These are phyloP conservation scores for Orientallactaga bullata DNA, from an alignment of 2,113 vertebrate genomes.

Conservation along the genomic window DNA sequence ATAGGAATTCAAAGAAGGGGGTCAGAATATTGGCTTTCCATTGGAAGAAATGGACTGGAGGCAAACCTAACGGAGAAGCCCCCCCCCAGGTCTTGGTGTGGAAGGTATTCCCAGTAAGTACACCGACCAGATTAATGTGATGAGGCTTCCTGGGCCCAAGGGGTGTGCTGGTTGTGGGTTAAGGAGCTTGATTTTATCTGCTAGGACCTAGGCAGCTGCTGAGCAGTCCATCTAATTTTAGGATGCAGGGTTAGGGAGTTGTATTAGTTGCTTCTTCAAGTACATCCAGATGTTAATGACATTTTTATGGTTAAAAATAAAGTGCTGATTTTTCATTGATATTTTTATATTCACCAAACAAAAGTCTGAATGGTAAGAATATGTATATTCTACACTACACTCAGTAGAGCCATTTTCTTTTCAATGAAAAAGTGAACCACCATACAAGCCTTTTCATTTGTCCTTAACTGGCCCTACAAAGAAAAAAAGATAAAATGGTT, in stretches of 20 bases:
- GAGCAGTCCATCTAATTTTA: conserved; percentile 27
- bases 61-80: not conserved
- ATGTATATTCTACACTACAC: conserved; percentile 27
- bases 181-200: not conserved
- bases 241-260: conserved; percentile 29
- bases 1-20: not conserved
- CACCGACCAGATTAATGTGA: not conserved
- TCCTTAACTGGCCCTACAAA: not conserved
- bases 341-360: conserved; percentile 57
- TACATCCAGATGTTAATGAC: conserved; percentile 53
- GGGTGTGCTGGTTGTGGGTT: not conserved
- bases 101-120: not conserved
- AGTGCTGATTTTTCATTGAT: conserved; percentile 47
- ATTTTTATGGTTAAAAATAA: conserved; percentile 60
- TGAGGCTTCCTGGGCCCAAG: not conserved
- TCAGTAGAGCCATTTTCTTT: conserved; percentile 56
- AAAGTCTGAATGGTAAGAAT: conserved; percentile 59
- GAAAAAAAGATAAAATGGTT: not conserved
- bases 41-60: not conserved
- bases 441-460: conserved; percentile 31
- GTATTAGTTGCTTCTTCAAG: conserved; percentile 45
- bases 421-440: conserved; percentile 4
- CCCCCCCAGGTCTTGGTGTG: not conserved
- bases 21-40: not conserved
- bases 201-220: not conserved